A percentile compares a stretch with the other conserved stretches of the same genome.
Conservation (phyloP, 1,140 invertebrate genomes). For the Drosophila miranda region DNA sequence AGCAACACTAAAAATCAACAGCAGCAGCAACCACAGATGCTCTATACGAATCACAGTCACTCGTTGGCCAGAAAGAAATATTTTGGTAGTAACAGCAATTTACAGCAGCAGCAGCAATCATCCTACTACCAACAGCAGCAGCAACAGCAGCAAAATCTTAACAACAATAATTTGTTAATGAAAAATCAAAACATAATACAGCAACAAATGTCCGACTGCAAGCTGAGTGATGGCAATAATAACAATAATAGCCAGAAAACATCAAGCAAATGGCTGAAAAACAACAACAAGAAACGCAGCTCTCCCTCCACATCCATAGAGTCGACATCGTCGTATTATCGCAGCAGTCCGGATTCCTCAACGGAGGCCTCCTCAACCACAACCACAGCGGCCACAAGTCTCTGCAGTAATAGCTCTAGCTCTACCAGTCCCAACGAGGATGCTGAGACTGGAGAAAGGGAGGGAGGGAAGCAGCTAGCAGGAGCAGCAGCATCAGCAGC, state of each 20-base stretch:
- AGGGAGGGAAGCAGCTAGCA: conserved; percentile 4
- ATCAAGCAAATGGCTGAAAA: conserved; percentile 9
- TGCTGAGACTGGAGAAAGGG: neutral
- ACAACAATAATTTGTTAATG: conserved; percentile 57
- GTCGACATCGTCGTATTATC: conserved; percentile 37
- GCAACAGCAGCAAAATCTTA: conserved; percentile 39
- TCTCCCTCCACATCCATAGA: conserved; percentile 49
- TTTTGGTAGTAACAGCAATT: conserved; percentile 29
- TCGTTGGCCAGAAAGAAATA: conserved; percentile 58
- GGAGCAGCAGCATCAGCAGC: neutral
- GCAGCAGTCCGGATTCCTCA: conserved; percentile 40
- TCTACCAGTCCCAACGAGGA: conserved; percentile 5
- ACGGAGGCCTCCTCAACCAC: conserved; percentile 1
- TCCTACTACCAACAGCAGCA: conserved; percentile 38
- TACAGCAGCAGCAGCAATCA: conserved; percentile 38
- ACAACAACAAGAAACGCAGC: conserved; percentile 38
- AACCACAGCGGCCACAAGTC: neutral
- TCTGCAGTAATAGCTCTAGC: neutral
- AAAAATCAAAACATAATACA: conserved; percentile 63
- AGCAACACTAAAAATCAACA: conserved; percentile 35
- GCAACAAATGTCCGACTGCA: conserved; percentile 29
- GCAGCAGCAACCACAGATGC: conserved; percentile 33
- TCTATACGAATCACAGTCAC: conserved; percentile 13
- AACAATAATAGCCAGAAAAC: conserved; percentile 39
- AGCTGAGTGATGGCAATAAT: conserved; percentile 43